Base-by-base conservation (phyloP, 2,888 invertebrate species). In the Drosophila barbarae region DNA sequence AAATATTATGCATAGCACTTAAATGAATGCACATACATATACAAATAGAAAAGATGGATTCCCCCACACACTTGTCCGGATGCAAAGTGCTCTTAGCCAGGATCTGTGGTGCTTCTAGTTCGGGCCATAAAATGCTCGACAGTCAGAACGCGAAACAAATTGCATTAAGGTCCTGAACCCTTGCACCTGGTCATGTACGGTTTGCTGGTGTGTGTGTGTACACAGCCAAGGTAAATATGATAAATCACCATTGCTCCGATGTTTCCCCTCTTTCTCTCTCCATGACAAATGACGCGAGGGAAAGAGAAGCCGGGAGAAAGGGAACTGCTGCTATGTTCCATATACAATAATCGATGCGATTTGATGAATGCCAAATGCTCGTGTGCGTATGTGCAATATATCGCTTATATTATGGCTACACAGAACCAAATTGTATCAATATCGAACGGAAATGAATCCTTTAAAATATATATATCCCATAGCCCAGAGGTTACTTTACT, bases 261-360 rank as follows among this genome's bases (percentile, higher is more conserved):
- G 57, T 53, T 76, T 69, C 69, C 61, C 60, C 61, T 71, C 70
- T 68, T 7, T 23, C 70, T 68, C 26, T 23, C 23, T 23, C 65
- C 73, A 77, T 85, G 85, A 81, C 84, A 81, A 81, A 81, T 83
- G 85, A 79, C 66, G 77, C 68, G 34, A 32, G 47, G 32, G 21
- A 41, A 10, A 65, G 71, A 67, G 67, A 69, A 71, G 65, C 61
- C 52, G 41, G 52, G 12, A 26, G 26, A 52, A 21, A 58, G 51
- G 61, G 64, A 61, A 55, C 52, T 65, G 73, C 60, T 69, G 59
- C 65, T 15, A 18, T 32, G 38, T 38, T 60, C 53, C 49, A 59
- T 49, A 69, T 53, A 77, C 74, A 76, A 85, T 83, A 81, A 85
- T 81, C 80, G 84, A 81, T 85, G 72, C 84, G 84, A 85, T 85